phyloP scores from a whole-genome alignment of 1,140 invertebrate genomes.

The Acromyrmex echinatior region DNA sequence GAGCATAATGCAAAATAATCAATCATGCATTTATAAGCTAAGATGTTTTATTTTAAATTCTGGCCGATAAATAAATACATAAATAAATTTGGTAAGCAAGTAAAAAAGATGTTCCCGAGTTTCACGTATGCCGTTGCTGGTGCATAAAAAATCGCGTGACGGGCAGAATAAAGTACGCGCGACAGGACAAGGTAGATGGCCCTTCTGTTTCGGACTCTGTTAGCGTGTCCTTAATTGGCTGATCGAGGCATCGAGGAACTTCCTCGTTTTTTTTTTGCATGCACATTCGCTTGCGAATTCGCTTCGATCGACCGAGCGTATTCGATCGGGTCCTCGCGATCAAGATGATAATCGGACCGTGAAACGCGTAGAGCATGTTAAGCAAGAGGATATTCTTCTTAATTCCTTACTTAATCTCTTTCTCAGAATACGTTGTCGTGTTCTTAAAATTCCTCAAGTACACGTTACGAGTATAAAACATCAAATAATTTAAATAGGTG shows the following conservation, averaged over 20 bases:
- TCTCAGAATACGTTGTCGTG: background rate
- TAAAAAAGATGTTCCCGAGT: conserved; percentile 9
- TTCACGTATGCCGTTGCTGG: background rate
- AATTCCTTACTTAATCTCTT: conserved; percentile 44
- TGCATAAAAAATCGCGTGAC: conserved; percentile 50
- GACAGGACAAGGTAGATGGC: conserved; percentile 39
- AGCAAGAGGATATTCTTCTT: conserved; percentile 12
- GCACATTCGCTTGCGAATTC: conserved; percentile 63
- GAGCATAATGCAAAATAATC: background rate
- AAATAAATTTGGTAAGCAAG: conserved; percentile 29
- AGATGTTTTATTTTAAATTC: conserved; percentile 3
- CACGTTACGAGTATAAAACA: background rate
- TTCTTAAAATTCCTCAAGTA: background rate
- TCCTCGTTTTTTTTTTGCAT: conserved; percentile 69
- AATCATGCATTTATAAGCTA: background rate
- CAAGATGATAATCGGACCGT: conserved; percentile 67
- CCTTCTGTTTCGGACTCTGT: conserved; percentile 40
- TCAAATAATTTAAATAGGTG: conserved; percentile 11
- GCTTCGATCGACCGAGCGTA: conserved; percentile 67
- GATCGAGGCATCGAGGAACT: conserved; percentile 69
- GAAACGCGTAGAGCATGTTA: conserved; percentile 47
- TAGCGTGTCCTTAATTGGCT: conserved; percentile 72
- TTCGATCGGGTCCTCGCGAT: conserved; percentile 72
- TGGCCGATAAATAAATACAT: too few species aligned
- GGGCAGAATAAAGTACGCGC: conserved; percentile 2